Evolutionary conservation across 64 coral and sea anemone genomes (phyloP).

Genomic region (Stichodactyla helianthus): DNA sequence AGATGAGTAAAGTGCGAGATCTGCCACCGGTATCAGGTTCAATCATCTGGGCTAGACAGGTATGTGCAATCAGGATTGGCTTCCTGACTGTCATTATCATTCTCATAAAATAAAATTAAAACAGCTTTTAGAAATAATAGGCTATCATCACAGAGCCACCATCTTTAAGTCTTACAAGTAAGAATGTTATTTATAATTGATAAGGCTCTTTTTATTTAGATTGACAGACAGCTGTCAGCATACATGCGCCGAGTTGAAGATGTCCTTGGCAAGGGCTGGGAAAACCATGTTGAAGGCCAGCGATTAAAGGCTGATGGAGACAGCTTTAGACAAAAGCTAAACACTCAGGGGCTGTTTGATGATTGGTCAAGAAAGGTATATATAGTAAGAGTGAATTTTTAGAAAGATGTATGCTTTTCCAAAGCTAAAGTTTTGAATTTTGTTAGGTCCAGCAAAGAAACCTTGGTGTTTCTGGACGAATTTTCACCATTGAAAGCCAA

Average conservation of each 20-base stretch:
- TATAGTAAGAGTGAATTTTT: background rate
- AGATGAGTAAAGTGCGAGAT: constrained; percentile 98
- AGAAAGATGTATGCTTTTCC: background rate
- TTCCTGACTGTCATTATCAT: no score
- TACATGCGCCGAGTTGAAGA: constrained; percentile 97
- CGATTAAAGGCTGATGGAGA: constrained; percentile 93
- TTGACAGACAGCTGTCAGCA: constrained; percentile 93
- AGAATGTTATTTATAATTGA: background rate
- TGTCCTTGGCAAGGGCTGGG: constrained; percentile 98
- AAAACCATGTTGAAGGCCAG: constrained; percentile 97
- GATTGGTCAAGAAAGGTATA: constrained; percentile 97
- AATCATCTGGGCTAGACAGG: constrained; percentile 97
- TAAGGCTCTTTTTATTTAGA: background rate
- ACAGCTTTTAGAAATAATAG: no score
- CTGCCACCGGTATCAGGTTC: constrained; percentile 95
- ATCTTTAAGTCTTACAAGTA: background rate
- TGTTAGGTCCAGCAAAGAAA: constrained; percentile 88
- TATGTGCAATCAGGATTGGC: background rate
- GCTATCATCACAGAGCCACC: background rate
- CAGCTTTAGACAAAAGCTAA: constrained; percentile 92
- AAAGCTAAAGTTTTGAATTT: background rate
- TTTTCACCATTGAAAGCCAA: constrained; percentile 96
- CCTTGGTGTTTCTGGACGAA: constrained; percentile 84
- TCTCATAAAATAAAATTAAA: no score
- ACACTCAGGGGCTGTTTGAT: constrained; percentile 98